Evolutionary conservation across 30 jellyfish, hydroid and myxozoan genomes (phyloP).

Genomic region (Sanderia malayensis): DNA sequence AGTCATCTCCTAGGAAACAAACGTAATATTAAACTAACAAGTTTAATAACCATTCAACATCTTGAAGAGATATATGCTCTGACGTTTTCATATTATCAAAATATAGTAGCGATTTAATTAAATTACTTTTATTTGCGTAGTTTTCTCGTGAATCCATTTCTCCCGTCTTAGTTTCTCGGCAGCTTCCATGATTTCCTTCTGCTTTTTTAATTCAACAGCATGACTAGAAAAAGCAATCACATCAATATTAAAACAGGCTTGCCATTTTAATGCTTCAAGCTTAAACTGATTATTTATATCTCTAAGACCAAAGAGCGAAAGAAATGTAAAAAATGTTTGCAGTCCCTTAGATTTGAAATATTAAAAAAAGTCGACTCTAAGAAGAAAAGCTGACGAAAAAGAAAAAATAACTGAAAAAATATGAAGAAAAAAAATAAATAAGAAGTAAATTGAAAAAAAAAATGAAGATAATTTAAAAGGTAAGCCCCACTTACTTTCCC

Average conservation of each 20-base stretch:
- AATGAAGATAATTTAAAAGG: no score
- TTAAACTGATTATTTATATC: not conserved
- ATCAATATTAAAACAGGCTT: not conserved
- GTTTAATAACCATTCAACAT: no score
- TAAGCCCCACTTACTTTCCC: slow-evolving; percentile 64
- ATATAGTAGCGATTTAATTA: no score
- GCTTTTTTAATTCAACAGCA: slow-evolving; percentile 84
- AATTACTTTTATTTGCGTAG: slow-evolving; percentile 77
- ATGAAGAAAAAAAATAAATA: no score
- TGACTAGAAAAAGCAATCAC: slow-evolving; percentile 55
- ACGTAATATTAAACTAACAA: no score
- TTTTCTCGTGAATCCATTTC: slow-evolving; percentile 95
- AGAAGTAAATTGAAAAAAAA: no score
- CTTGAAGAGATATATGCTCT: no score
- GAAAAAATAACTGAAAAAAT: no score
- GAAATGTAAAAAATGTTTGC: not conserved
- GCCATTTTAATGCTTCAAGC: not conserved
- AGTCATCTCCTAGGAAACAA: slow-evolving; percentile 82
- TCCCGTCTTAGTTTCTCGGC: slow-evolving; percentile 96
- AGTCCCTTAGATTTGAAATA: no score
- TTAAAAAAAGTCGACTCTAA: no score
- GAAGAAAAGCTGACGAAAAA: no score
- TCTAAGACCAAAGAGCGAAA: slow-evolving; percentile 1
- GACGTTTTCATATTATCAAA: no score
- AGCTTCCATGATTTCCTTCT: slow-evolving; percentile 89